Conservation (phyloP, 2,113 vertebrate genomes). For the Tylochromis polylepis region DNA sequence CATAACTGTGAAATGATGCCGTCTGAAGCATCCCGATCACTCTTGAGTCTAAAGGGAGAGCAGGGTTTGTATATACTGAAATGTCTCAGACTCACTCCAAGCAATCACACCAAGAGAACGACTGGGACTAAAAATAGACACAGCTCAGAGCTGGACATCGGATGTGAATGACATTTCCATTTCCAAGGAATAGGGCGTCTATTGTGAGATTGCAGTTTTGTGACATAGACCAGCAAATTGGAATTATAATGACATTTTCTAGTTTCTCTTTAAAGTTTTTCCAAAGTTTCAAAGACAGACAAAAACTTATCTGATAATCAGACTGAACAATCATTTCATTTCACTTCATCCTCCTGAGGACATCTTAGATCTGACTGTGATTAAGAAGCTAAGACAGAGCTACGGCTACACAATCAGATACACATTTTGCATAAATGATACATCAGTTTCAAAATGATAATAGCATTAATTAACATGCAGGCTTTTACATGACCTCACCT, state of each 20-base stretch:
- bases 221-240: conserved; percentile 14
- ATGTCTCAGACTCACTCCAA: conserved; percentile 24
- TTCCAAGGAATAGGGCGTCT: conserved; percentile 23
- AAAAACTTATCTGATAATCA: neutral
- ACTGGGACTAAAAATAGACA: conserved; percentile 45
- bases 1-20: neutral
- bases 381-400: neutral
- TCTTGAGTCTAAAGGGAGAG: neutral
- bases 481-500: neutral
- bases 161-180: conserved; percentile 54
- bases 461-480: neutral
- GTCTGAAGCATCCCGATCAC: neutral
- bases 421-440: neutral
- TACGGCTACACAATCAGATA: neutral
- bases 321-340: neutral
- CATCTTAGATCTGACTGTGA: neutral
- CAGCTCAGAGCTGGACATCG: conserved; percentile 35
- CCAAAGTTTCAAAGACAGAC: neutral
- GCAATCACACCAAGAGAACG: conserved; percentile 30
- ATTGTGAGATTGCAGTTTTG: conserved; percentile 22
- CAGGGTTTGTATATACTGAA: conserved; percentile 34
- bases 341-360: neutral
- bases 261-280: neutral
- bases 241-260: conserved; percentile 13
- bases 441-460: neutral